Evolutionary conservation across 2,113 vertebrate species (phyloP).

Genomic region (Amphiprion ocellaris): DNA sequence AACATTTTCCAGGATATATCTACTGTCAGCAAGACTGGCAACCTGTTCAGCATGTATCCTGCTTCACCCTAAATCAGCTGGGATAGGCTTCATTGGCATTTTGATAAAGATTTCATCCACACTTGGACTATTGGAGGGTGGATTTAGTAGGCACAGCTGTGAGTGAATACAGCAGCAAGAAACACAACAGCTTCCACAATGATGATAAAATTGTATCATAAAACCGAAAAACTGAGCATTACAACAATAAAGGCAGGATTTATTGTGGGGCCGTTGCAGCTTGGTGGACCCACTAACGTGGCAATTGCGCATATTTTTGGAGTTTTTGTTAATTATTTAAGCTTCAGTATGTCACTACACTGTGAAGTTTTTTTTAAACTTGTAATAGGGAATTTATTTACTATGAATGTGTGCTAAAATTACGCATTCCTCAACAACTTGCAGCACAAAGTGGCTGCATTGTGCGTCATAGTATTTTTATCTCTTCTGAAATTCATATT

Average conservation of each 20-base stretch:
- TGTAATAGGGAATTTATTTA: no score
- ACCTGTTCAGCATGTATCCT: no score
- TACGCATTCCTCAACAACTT: no score
- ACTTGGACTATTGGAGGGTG: no score
- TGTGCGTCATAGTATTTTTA: slow-evolving; percentile 6
- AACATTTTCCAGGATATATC: no score
- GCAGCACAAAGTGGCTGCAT: no score
- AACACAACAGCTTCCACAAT: slow-evolving; percentile 11
- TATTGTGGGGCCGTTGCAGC: slow-evolving; percentile 13
- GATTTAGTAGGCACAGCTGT: background rate
- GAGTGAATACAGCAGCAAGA: background rate
- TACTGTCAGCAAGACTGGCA: no score
- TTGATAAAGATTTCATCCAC: background rate
- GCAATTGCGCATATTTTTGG: slow-evolving; percentile 14
- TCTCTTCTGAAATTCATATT: background rate
- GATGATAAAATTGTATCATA: slow-evolving; percentile 26
- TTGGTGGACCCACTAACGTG: background rate
- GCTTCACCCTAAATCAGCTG: no score
- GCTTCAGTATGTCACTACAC: no score
- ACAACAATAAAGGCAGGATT: slow-evolving; percentile 25
- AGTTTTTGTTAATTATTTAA: background rate
- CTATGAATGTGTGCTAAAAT: no score
- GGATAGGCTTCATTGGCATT: background rate
- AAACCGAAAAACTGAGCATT: slow-evolving; percentile 38
- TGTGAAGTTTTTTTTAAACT: no score